These are phyloP conservation scores for Acanthacorydalis orientalis DNA, from an alignment of 2,888 invertebrate species.

Conservation along the genomic window DNA sequence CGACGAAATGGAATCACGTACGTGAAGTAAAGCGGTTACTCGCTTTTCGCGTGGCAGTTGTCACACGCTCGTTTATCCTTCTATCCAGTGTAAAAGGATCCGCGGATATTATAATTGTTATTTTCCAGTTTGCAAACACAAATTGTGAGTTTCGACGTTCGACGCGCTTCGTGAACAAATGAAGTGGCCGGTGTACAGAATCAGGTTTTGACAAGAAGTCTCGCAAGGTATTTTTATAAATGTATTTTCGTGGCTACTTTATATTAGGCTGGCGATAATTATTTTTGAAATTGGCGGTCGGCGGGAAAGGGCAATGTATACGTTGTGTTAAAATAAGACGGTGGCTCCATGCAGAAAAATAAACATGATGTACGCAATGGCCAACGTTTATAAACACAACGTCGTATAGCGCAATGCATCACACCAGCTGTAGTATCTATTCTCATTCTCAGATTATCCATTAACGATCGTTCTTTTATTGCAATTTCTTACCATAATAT, in stretches of 20 bases:
- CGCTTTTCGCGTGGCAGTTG: no score
- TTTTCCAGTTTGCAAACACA: not conserved
- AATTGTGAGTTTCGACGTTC: not conserved
- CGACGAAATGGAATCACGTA: no score
- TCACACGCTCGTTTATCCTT: no score
- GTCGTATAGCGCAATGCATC: not conserved
- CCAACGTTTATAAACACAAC: not conserved
- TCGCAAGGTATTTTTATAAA: conserved; percentile 4
- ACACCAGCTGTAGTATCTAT: not conserved
- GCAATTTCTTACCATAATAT: not conserved
- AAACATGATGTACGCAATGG: not conserved
- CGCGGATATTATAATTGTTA: not conserved
- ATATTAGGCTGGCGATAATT: conserved; percentile 2
- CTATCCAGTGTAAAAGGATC: not conserved
- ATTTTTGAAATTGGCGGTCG: conserved; percentile 6
- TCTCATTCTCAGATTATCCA: not conserved
- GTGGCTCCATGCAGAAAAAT: not conserved
- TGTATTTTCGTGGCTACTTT: conserved; percentile 1
- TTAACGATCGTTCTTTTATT: not conserved
- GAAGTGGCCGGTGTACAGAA: not conserved
- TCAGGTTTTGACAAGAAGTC: not conserved
- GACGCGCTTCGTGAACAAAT: not conserved
- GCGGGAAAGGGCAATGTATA: no score
- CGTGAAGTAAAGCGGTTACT: no score
- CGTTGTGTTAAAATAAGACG: no score